phyloP scores from a whole-genome alignment of 2,797 vertebrate genomes.

The Sibirionetta formosa region DNA sequence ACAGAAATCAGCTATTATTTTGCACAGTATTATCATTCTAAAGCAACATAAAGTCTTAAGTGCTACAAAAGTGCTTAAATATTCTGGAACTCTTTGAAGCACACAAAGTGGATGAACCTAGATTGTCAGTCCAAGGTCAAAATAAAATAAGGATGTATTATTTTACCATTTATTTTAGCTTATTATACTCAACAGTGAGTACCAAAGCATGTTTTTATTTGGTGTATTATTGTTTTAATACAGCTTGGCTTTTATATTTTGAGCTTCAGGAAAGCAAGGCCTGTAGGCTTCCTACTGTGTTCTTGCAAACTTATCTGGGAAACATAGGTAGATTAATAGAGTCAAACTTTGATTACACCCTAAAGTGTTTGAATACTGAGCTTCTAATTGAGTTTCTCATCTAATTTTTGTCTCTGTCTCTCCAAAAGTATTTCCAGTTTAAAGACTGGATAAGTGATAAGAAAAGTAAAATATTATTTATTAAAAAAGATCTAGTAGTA shows the following conservation, averaged over 20 bases:
- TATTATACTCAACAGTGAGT: not conserved
- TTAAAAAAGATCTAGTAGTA: not conserved
- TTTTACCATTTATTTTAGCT: not conserved
- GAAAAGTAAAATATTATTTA: not conserved
- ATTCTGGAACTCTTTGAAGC: not conserved
- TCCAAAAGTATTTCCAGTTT: not conserved
- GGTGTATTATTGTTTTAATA: not conserved
- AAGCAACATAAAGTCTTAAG: not conserved
- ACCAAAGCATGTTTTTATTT: rapidly evolving
- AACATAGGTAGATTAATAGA: not conserved
- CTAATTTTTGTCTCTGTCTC: not conserved
- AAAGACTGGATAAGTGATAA: not conserved
- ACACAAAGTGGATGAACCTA: not conserved
- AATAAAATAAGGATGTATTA: not conserved
- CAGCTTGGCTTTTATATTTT: not conserved
- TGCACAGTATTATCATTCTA: not conserved
- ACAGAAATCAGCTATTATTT: not conserved
- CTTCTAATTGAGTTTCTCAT: not conserved
- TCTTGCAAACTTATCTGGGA: not conserved
- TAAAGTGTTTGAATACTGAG: not conserved
- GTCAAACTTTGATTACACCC: not conserved
- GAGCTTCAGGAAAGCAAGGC: not conserved
- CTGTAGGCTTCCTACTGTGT: not conserved
- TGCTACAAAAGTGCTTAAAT: not conserved
- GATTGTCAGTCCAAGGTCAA: not conserved